These are phyloP conservation scores for Drosophila neoperkinsi DNA, from an alignment of 2,888 invertebrate species.

Conservation along the genomic window DNA sequence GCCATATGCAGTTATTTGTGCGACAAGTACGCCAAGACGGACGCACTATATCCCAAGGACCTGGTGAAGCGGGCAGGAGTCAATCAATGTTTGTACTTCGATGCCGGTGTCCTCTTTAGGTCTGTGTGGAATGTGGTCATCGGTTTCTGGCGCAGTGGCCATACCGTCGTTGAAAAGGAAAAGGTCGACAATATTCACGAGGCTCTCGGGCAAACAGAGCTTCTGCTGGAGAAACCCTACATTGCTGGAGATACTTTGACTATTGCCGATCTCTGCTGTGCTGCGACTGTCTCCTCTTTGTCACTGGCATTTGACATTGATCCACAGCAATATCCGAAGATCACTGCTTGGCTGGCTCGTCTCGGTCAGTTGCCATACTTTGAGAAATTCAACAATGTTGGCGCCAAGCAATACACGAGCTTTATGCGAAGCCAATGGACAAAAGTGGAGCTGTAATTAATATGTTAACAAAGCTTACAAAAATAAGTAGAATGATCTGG, in stretches of 20 bases:
- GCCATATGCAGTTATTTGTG: constrained; percentile 47
- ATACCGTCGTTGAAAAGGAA: constrained; percentile 51
- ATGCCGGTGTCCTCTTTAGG: constrained; percentile 47
- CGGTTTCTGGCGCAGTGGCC: constrained; percentile 30
- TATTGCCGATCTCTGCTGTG: constrained; percentile 72
- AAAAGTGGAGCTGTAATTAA: constrained; percentile 33
- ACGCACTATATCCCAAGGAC: constrained; percentile 47
- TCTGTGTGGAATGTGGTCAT: constrained; percentile 39
- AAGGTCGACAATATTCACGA: constrained; percentile 48
- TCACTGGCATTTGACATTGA: constrained; percentile 54
- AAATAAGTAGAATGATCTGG: neutral
- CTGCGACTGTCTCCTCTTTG: constrained; percentile 50
- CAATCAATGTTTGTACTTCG: constrained; percentile 65
- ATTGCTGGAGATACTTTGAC: constrained; percentile 67
- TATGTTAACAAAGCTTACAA: neutral
- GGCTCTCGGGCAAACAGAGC: constrained; percentile 51
- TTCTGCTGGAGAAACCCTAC: constrained; percentile 53
- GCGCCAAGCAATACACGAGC: constrained; percentile 33
- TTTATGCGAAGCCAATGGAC: constrained; percentile 47
- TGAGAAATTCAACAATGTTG: constrained; percentile 51
- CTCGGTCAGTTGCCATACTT: constrained; percentile 71
- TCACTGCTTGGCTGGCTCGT: constrained; percentile 65
- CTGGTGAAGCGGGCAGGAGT: constrained; percentile 48
- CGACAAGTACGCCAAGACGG: constrained; percentile 50
- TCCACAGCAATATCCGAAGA: constrained; percentile 58